A percentile compares a stretch with the other conserved stretches of the same genome.
Conservation (phyloP, 1,140 invertebrate species). For the Caenorhabditis tropicalis region DNA sequence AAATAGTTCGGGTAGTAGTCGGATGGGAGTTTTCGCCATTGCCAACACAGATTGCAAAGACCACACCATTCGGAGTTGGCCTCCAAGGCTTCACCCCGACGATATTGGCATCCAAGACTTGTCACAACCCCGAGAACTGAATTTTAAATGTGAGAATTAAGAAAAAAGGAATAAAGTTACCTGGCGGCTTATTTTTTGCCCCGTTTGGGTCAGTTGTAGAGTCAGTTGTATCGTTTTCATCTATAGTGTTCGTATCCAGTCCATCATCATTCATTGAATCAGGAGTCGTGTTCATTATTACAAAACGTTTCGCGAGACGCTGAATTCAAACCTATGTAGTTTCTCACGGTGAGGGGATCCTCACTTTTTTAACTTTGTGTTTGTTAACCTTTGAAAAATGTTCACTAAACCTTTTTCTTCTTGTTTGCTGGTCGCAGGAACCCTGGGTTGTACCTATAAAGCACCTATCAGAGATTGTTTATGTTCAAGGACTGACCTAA, state of each 20-base stretch:
- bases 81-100: conserved; percentile 30
- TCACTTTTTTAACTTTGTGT: background rate
- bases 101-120: conserved; percentile 41
- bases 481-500: background rate
- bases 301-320: background rate
- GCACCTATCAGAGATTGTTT: background rate
- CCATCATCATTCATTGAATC: background rate
- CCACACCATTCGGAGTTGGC: conserved; percentile 33
- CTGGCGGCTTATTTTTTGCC: background rate
- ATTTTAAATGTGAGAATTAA: background rate
- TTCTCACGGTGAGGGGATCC: too few relatives aligned
- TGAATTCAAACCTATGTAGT: background rate
- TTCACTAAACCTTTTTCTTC: background rate
- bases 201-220: background rate
- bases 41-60: conserved; percentile 52
- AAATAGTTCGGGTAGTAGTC: conserved; percentile 49
- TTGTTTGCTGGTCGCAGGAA: background rate
- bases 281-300: background rate
- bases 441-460: background rate
- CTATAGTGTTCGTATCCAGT: background rate
- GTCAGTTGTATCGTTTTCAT: background rate
- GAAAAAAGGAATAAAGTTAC: background rate
- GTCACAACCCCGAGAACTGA: conserved; percentile 47
- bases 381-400: background rate
- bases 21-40: conserved; percentile 46